Conservation (phyloP, 1,140 invertebrate genomes). For the Zaprionus ghesquierei region DNA sequence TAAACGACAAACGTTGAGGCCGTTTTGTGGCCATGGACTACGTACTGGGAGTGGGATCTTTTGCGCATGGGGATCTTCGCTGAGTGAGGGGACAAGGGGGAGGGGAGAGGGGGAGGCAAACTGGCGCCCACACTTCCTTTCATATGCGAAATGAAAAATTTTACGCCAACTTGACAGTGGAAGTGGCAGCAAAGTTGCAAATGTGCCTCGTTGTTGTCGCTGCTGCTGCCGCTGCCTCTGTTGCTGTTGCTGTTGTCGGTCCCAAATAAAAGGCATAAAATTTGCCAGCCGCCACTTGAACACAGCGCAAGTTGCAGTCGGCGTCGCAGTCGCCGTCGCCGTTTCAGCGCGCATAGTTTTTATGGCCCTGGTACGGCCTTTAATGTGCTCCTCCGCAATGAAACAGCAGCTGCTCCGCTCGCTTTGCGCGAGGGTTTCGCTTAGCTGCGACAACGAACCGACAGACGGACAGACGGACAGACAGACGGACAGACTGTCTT, state of each 20-base stretch:
- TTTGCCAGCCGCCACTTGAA: conserved; percentile 60
- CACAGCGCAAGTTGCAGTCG: conserved; percentile 25
- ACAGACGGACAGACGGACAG: background rate
- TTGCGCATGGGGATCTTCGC: background rate
- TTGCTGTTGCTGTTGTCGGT: conserved; percentile 44
- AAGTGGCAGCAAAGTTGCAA: conserved; percentile 76
- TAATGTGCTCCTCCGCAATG: conserved; percentile 45
- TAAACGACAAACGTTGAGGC: conserved; percentile 50
- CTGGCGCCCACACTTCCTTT: conserved; percentile 78
- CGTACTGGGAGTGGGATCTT: conserved; percentile 1
- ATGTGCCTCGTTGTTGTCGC: conserved; percentile 58
- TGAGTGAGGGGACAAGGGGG: background rate
- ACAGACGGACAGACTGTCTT: background rate
- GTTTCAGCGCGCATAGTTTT: conserved; percentile 58
- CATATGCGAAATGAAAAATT: conserved; percentile 80
- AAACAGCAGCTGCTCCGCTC: conserved; percentile 33
- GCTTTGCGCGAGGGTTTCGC: background rate
- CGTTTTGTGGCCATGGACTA: conserved; percentile 42
- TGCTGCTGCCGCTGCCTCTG: conserved; percentile 14
- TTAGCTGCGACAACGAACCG: background rate
- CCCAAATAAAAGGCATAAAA: conserved; percentile 75
- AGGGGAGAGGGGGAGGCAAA: conserved; percentile 8
- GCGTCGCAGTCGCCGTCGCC: background rate
- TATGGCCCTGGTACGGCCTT: conserved; percentile 63
- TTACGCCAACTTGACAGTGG: conserved; percentile 78